Base-by-base conservation (phyloP, 2,888 invertebrate genomes). In the Lamellibrachia satsuma region DNA sequence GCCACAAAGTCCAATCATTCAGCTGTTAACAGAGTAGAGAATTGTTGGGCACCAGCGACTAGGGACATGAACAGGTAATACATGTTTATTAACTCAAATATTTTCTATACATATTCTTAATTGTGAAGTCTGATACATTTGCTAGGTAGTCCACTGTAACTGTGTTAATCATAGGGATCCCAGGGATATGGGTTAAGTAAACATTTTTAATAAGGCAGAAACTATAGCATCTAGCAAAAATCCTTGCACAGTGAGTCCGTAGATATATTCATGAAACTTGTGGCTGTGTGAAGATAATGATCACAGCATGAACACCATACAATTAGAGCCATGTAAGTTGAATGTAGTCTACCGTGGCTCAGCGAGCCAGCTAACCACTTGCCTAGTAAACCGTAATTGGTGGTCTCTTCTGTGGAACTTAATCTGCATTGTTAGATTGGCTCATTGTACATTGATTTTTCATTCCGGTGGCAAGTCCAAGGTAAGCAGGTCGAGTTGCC, bases 361-460 rank as follows among this genome's bases (percentile, higher is more conserved):
- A 75, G 22, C 6, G 75, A 75, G 75, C 75, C 22, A 6, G 75
- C 75, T 75, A 75, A 75, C 15, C 75, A 15, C 22, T 6, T 22
- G 22, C 75, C 75, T 22, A n/a, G 75, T 75, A 75, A 75, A 75
- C 75, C 75, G 75, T 75, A 75, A 75, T 75, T 75, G 75, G 75
- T 75, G 22, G 22, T 75, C 75, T 75, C 75, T 22, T 75, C 75
- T n/a, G n/a, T 75, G 75, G 75, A 75, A 75, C 75, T 75, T 75
- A 75, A 75, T 75, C 75, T 75, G 75, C 75, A 75, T 75, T 75
- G 75, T 22, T 75, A 75, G 75, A 75, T n/a, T 6, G 75, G 75
- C 75, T 75, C 75, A 75, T 75, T 75, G 75, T 75, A 75, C 75
- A 75, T 75, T 75, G 75, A 75, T 75, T 75, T n/a, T 75, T 75